Percentiles rank a stretch among this genome's conserved stretches.
Evolutionary conservation across 2,888 invertebrate genomes (phyloP).

Genomic region (Gastrophysa polygoni): DNA sequence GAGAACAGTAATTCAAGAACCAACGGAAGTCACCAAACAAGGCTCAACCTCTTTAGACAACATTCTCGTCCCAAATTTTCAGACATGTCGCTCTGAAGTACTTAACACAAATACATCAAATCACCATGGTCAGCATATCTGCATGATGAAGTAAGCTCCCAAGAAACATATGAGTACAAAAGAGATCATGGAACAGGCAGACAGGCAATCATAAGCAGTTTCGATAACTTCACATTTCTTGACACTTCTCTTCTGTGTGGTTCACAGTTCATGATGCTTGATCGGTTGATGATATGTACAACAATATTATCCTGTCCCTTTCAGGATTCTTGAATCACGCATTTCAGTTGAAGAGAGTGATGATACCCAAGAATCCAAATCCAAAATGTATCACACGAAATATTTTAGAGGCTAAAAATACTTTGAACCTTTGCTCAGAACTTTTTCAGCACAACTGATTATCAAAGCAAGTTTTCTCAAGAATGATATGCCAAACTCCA

Average conservation of each 20-base stretch:
- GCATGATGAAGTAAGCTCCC: neutral
- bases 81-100: neutral
- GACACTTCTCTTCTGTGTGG: too few relatives aligned
- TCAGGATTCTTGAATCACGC: neutral
- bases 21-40: neutral
- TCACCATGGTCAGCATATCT: neutral
- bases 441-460: neutral
- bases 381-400: neutral
- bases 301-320: neutral
- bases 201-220: neutral
- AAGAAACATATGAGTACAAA: neutral
- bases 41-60: conserved; percentile 1
- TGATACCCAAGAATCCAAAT: neutral
- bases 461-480: neutral
- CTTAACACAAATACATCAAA: neutral
- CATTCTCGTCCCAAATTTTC: neutral
- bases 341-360: neutral
- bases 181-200: neutral
- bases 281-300: neutral
- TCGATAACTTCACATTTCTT: neutral
- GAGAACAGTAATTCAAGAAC: neutral
- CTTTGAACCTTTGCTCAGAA: neutral
- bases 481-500: neutral
- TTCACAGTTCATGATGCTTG: neutral
- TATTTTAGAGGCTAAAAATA: neutral